Percentiles rank a stretch among this genome's conserved stretches.
Evolutionary conservation across 2,888 invertebrate genomes (phyloP).

Genomic region (Myopa testacea): DNA sequence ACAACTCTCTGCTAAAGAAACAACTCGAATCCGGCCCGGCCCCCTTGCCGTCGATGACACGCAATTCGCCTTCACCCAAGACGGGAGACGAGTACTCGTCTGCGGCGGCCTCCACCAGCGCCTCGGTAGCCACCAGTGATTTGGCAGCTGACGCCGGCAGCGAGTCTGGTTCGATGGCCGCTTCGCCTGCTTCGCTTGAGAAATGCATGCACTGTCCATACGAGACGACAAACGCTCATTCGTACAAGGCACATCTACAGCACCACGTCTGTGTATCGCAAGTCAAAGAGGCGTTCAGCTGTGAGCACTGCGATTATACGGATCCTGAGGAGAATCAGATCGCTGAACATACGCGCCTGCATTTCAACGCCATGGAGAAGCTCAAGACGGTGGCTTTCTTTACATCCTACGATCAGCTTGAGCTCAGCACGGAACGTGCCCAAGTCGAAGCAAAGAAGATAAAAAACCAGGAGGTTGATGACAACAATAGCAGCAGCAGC

Average conservation of each 20-base stretch:
- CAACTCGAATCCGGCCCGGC: constrained; percentile 60
- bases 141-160: constrained; percentile 57
- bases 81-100: constrained; percentile 54
- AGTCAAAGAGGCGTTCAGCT: constrained; percentile 73
- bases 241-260: constrained; percentile 80
- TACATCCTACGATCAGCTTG: constrained; percentile 65
- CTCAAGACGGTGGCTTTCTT: constrained; percentile 65
- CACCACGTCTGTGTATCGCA: constrained; percentile 77
- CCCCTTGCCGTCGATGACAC: constrained; percentile 12
- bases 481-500: neutral
- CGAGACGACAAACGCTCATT: constrained; percentile 78
- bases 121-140: constrained; percentile 61
- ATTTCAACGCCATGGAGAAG: constrained; percentile 72
- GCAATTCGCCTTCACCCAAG: constrained; percentile 33
- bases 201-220: constrained; percentile 84
- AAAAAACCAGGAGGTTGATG: neutral
- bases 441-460: constrained; percentile 19
- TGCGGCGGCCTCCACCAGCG: constrained; percentile 59
- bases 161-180: constrained; percentile 51
- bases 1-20: constrained; percentile 63
- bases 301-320: constrained; percentile 86
- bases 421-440: constrained; percentile 59
- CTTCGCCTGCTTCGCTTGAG: constrained; percentile 52
- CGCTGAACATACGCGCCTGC: constrained; percentile 83
- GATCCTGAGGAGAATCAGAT: constrained; percentile 80